Evolutionary conservation across 23 tunicate genomes (phyloP).

Genomic region (Ascidia mentula): DNA sequence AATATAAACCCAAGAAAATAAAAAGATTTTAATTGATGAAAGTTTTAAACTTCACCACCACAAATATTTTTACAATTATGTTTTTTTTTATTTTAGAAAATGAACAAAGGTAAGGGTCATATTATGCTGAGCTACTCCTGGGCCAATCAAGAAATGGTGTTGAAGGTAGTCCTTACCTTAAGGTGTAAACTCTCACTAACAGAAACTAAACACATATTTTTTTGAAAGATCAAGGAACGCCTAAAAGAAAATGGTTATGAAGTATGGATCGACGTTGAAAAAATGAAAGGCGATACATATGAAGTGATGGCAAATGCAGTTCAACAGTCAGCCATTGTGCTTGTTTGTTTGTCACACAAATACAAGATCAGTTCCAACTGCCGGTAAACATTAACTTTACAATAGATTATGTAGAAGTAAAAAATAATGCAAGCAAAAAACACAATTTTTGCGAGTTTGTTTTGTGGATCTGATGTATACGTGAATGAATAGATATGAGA

Average conservation of each 20-base stretch:
- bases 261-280: conserved; percentile 67
- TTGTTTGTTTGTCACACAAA: conserved; percentile 48
- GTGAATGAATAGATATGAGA: no score
- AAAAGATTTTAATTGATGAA: no score
- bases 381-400: conserved; percentile 44
- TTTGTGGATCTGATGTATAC: no score
- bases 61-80: no score
- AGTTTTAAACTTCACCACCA: no score
- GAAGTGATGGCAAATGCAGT: conserved; percentile 77
- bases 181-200: not conserved
- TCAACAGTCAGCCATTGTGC: conserved; percentile 52
- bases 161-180: not conserved
- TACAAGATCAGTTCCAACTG: conserved; percentile 65
- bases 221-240: conserved; percentile 30
- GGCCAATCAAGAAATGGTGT: not conserved
- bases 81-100: no score
- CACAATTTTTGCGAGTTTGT: no score
- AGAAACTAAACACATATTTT: not conserved
- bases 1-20: no score
- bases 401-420: no score
- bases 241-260: conserved; percentile 29
- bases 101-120: no score
- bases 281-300: conserved; percentile 73
- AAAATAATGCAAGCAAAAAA: no score
- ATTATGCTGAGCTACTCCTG: not conserved